phyloP scores from a whole-genome alignment of 2,888 invertebrate genomes.

The Cremastobaeus sp. region DNA sequence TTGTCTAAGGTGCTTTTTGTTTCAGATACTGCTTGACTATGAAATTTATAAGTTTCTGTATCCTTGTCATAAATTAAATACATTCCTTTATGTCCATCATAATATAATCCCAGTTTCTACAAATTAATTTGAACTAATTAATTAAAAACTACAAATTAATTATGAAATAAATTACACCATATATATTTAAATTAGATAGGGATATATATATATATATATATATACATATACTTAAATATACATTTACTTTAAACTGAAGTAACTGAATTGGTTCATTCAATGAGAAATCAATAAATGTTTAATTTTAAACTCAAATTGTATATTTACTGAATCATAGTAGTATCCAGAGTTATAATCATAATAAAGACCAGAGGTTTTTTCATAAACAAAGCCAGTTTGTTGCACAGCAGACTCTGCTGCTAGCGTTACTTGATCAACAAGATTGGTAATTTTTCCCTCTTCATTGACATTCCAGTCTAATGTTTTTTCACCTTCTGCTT shows the following conservation, averaged over 20 bases:
- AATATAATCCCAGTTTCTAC: constrained; percentile 92
- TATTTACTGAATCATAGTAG: constrained; percentile 92
- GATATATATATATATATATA: too few relatives aligned
- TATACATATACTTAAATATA: not conserved
- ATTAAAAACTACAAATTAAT: not conserved
- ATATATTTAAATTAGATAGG: not conserved
- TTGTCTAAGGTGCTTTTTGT: constrained; percentile 48
- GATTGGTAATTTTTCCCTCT: constrained; percentile 74
- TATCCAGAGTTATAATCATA: constrained; percentile 93
- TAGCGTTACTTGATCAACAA: constrained; percentile 88
- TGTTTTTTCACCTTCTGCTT: constrained; percentile 62
- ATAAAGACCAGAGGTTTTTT: constrained; percentile 91
- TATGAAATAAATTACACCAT: not conserved
- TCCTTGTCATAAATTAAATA: constrained; percentile 90
- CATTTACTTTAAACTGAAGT: constrained; percentile 20
- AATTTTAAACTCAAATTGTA: not conserved
- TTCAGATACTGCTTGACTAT: constrained; percentile 84
- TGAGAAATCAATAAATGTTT: not conserved
- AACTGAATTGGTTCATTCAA: not conserved
- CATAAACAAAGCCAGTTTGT: constrained; percentile 90
- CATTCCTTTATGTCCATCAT: constrained; percentile 90
- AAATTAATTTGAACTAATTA: too few relatives aligned
- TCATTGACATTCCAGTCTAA: constrained; percentile 65
- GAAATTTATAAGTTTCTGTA: constrained; percentile 87
- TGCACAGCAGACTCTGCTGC: constrained; percentile 85